phyloP scores from a whole-genome alignment of 2,888 invertebrate genomes.

The Xanthorhoe designata region DNA sequence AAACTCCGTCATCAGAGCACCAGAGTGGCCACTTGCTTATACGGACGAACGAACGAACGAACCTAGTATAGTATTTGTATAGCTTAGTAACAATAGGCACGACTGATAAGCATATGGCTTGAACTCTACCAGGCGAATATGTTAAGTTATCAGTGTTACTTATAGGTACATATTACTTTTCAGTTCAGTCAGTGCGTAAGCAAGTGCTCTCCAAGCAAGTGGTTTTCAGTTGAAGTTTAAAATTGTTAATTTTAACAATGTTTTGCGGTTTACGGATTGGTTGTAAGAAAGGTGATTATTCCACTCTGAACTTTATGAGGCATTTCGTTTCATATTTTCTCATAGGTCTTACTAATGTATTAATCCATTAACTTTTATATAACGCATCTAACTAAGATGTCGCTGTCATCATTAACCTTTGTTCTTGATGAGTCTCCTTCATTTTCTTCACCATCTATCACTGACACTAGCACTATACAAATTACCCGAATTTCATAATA shows the following conservation, averaged over 20 bases:
- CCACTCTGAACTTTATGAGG: not conserved
- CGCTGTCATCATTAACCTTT: conserved; percentile 50
- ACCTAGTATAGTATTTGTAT: too few species aligned
- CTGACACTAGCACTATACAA: conserved; percentile 41
- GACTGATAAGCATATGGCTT: conserved; percentile 74
- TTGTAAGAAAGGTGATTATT: conserved; percentile 61
- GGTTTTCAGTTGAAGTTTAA: conserved; percentile 58
- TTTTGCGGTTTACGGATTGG: conserved; percentile 67
- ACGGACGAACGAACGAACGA: too few species aligned
- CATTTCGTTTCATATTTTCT: not conserved
- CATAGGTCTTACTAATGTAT: conserved; percentile 2
- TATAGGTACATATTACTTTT: conserved; percentile 56
- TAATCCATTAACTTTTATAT: conserved; percentile 22
- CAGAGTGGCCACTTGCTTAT: too few species aligned
- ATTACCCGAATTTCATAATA: conserved; percentile 41
- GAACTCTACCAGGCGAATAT: conserved; percentile 47
- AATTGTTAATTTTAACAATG: conserved; percentile 50
- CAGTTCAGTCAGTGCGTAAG: conserved; percentile 77
- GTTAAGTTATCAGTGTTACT: conserved; percentile 61
- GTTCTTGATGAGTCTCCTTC: conserved; percentile 49
- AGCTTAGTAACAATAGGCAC: conserved; percentile 39
- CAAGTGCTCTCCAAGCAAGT: conserved; percentile 69
- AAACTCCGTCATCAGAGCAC: too few species aligned
- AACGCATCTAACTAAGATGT: conserved; percentile 45
- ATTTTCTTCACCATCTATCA: conserved; percentile 46